Evolutionary conservation across 2,797 vertebrate species (phyloP).

Genomic region (Rhynchonycteris naso): DNA sequence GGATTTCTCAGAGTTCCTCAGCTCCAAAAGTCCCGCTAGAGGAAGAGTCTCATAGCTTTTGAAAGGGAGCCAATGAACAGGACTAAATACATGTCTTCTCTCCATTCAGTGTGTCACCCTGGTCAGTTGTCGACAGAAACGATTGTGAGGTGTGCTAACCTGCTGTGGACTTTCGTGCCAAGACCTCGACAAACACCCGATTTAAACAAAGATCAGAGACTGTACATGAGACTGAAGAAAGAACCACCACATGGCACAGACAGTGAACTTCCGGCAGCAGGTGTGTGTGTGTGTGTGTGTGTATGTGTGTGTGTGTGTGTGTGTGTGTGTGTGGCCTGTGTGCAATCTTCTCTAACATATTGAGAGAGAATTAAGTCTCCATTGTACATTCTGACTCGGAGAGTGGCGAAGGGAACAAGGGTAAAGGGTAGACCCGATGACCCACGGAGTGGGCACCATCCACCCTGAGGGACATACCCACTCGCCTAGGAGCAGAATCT

Average conservation of each 20-base stretch:
- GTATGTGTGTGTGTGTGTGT: too few relatives aligned
- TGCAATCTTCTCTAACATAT: neutral
- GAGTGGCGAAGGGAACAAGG: neutral
- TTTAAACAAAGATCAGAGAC: neutral
- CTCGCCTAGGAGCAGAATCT: neutral
- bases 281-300: too few relatives aligned
- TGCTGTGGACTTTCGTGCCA: neutral
- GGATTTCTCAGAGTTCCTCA: conserved; percentile 41
- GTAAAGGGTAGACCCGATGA: fast-evolving
- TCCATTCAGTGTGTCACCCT: neutral
- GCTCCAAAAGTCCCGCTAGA: conserved; percentile 50
- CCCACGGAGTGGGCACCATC: fast-evolving
- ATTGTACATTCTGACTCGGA: neutral
- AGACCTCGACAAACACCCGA: neutral
- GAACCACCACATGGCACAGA: neutral
- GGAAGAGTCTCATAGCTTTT: conserved; percentile 1
- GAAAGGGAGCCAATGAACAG: conserved; percentile 27
- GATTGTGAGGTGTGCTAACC: neutral
- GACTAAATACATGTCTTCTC: conserved; percentile 41
- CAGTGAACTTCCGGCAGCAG: neutral
- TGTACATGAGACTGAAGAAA: neutral
- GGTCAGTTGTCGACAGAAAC: neutral
- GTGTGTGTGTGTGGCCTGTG: neutral
- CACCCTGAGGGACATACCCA: neutral
- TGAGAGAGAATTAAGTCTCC: neutral